These are phyloP conservation scores for Stigmatopora argus DNA, from an alignment of 2,113 vertebrate genomes.

Conservation along the genomic window DNA sequence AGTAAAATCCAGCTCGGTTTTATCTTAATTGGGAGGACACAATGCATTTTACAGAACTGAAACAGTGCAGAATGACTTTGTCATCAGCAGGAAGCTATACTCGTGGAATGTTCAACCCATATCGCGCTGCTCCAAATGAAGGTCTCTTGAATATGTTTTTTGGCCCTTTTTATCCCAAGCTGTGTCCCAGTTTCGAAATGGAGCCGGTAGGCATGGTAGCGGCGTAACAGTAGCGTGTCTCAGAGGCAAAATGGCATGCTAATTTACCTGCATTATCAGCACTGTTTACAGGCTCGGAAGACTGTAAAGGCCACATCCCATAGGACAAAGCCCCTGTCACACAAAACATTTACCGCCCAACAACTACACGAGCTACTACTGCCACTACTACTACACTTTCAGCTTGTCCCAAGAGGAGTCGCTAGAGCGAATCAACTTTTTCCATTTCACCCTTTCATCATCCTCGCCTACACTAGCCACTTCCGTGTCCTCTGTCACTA, in stretches of 20 bases:
- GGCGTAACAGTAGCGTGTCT: not conserved
- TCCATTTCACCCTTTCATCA: too few species aligned
- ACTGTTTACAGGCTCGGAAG: not conserved
- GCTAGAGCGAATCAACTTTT: too few species aligned
- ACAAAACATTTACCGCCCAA: not conserved
- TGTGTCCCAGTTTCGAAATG: not conserved
- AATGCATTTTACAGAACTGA: not conserved
- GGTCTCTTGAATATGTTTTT: not conserved
- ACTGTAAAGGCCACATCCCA: not conserved
- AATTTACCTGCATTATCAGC: conserved; percentile 4
- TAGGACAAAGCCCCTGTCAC: not conserved
- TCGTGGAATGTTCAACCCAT: not conserved
- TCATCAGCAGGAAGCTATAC: not conserved
- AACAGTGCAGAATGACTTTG: not conserved
- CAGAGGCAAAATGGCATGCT: not conserved
- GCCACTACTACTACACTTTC: too few species aligned
- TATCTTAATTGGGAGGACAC: not conserved
- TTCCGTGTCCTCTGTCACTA: too few species aligned
- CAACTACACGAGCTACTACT: too few species aligned
- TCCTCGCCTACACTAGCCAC: too few species aligned
- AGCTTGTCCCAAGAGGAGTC: too few species aligned
- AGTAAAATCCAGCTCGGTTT: not conserved
- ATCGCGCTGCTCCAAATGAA: not conserved
- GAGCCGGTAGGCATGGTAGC: not conserved
- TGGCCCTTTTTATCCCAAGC: not conserved